These are phyloP conservation scores for Biston stratarius DNA, from an alignment of 2,888 invertebrate species.

Conservation along the genomic window DNA sequence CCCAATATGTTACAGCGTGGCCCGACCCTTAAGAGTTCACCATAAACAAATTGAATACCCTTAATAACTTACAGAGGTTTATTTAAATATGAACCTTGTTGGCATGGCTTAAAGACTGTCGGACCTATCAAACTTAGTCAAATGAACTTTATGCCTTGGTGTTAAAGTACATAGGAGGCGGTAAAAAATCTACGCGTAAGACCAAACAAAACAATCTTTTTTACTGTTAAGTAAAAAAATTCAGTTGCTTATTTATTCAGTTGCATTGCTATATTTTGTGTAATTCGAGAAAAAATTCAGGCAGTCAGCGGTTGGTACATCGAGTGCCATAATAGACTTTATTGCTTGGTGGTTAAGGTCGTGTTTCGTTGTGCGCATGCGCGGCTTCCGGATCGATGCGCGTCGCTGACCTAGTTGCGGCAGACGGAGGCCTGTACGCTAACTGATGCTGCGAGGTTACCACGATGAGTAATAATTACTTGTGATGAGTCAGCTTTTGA, in stretches of 20 bases:
- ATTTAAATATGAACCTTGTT: slow-evolving; percentile 3
- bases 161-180: background rate
- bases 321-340: slow-evolving; percentile 42
- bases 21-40: slow-evolving; percentile 8
- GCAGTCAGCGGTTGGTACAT: slow-evolving; percentile 27
- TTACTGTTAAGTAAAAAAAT: no score
- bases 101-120: background rate
- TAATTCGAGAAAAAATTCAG: slow-evolving; percentile 12
- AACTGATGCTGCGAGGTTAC: slow-evolving; percentile 22
- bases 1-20: background rate
- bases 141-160: background rate
- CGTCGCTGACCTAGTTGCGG: slow-evolving; percentile 76
- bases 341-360: slow-evolving; percentile 42
- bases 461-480: slow-evolving; percentile 1
- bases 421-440: slow-evolving; percentile 35
- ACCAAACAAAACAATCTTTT: background rate
- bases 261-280: slow-evolving; percentile 7
- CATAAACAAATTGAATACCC: slow-evolving; percentile 16
- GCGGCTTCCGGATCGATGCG: slow-evolving; percentile 73
- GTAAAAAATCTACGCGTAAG: background rate
- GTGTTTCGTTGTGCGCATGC: slow-evolving; percentile 64
- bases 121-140: background rate
- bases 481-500: slow-evolving; percentile 14
- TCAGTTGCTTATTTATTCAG: no score
- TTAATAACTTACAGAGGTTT: background rate